Evolutionary conservation across 2,888 invertebrate genomes (phyloP), one percentile per base, ranked within the genome.

Genomic region (Nasonia oneida): DNA sequence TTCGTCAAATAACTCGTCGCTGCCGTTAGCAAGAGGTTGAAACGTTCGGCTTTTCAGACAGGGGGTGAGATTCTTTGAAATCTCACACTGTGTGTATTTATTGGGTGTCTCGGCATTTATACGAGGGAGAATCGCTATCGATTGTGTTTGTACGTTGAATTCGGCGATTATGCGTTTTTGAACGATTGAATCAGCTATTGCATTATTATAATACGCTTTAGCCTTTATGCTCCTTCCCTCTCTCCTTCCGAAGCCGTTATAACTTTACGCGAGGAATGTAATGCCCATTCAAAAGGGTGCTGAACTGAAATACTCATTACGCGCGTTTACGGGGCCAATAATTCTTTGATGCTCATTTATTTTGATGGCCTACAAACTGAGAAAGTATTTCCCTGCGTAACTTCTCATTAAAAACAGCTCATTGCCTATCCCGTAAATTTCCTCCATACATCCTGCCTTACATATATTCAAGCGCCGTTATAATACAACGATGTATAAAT

Each of bases 1-100:
- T 82, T 75, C 75, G 50, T 82, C 81, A 75, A 75, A 82, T 82
- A 82, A 75, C 75, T 82, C 50, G n/a, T 29, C 50, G 23, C 39
- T 42, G 23, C 42, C 47, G 42, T 18, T 39, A n/a, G 37, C 39
- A n/a, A n/a, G 23, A n/a, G 64, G 10, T 10, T 23, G 12, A 29
- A n/a, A 47, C 50, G 37, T 23, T 73, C 12, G 33, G 10, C 29
- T 42, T 47, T 18, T 53, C 53, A 4, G 18, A 53, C 4, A 6
- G 42, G 42, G 8, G 47, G 47, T 0, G 2, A 73, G 57, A 57
- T 81, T 74, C 61, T 61, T 61, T 53, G 23, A 29, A 71, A 57
- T 74, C 42, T 42, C 61, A 14, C 29, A 12, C 29, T 75, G 64
- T 29, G 23, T 64, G 6, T 50, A 39, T 81, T 18, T 29, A 61